These are phyloP conservation scores for Bilobella aurantiaca DNA, from an alignment of 1,140 invertebrate species.

Conservation along the genomic window DNA sequence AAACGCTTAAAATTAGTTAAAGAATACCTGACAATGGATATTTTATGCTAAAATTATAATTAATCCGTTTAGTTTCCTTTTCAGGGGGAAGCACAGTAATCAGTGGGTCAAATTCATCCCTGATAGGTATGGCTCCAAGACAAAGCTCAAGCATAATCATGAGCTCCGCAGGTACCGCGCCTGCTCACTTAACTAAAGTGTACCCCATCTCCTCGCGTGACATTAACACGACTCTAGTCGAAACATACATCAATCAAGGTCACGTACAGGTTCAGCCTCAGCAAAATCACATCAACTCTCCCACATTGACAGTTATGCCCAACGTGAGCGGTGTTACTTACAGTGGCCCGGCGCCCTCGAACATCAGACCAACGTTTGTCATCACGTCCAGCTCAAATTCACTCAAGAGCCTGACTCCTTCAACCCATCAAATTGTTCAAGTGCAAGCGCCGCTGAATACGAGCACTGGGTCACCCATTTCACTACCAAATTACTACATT, in stretches of 20 bases:
- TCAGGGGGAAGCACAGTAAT: not conserved
- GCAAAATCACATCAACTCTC: not conserved
- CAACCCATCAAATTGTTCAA: conserved; percentile 28
- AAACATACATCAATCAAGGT: not conserved
- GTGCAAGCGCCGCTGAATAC: conserved; percentile 25
- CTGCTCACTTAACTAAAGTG: conserved; percentile 24
- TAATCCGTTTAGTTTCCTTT: not conserved
- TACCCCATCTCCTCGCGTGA: conserved; percentile 20
- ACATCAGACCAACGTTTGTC: not conserved
- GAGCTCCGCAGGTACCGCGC: conserved; percentile 16
- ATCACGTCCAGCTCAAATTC: not conserved
- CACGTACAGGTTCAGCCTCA: not conserved
- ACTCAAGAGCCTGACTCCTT: not conserved
- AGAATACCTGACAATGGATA: not conserved
- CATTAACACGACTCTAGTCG: not conserved
- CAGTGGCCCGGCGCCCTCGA: too few species aligned
- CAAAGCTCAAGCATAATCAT: conserved; percentile 28
- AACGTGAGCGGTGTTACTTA: not conserved
- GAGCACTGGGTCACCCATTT: not conserved
- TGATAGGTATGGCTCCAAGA: conserved; percentile 29
- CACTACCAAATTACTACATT: conserved; percentile 25
- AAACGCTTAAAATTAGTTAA: too few species aligned
- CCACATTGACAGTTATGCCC: not conserved
- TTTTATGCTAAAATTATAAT: not conserved
- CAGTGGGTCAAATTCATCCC: conserved; percentile 15